A percentile compares a stretch with the other conserved stretches of the same genome.
phyloP scores from a whole-genome alignment of 2,113 vertebrate genomes.

The Zingel zingel region DNA sequence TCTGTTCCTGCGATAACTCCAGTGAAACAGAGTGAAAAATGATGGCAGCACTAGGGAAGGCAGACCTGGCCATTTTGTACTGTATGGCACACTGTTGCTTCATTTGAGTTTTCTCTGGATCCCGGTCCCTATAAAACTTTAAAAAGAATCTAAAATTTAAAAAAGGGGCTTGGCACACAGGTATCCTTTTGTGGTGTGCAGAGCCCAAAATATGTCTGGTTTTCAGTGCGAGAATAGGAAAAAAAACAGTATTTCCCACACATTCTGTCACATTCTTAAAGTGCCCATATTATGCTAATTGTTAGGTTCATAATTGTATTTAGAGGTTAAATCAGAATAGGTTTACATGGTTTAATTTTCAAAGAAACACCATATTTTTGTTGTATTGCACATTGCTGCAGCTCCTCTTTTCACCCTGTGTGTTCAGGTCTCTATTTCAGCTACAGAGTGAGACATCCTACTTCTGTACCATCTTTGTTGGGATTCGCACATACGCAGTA shows the following conservation, averaged over 20 bases:
- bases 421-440: too few species aligned
- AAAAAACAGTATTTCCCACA: not conserved
- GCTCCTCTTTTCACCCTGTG: too few species aligned
- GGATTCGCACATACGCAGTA: too few species aligned
- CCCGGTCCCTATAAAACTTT: not conserved
- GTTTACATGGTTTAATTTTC: too few species aligned
- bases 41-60: slow-evolving; percentile 13
- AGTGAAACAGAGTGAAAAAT: not conserved
- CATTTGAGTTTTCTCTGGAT: not conserved
- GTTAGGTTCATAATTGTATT: too few species aligned
- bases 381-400: too few species aligned
- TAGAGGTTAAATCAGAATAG: too few species aligned
- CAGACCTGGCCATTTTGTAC: not conserved
- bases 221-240: not conserved
- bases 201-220: not conserved
- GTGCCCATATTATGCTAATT: too few species aligned
- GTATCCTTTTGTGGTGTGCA: not conserved
- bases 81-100: not conserved
- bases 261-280: not conserved
- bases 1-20: slow-evolving; percentile 16
- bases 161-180: not conserved
- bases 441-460: too few species aligned
- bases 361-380: too few species aligned
- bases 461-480: too few species aligned
- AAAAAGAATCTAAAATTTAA: not conserved